Conservation (phyloP, 2,113 vertebrate genomes). For the Pluvianellus socialis region DNA sequence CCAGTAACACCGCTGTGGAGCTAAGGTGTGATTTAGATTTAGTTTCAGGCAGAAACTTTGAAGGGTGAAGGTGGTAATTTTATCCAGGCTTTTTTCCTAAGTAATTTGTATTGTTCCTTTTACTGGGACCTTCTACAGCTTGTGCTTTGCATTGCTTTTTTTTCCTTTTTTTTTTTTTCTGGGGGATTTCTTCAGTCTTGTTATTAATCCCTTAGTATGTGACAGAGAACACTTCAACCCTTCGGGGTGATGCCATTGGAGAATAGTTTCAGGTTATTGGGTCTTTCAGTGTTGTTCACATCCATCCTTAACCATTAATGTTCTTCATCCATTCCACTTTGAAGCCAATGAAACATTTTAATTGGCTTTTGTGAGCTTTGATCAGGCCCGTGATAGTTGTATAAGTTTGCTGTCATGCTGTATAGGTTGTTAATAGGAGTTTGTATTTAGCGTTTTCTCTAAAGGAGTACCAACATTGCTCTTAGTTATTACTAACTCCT, state of each 20-base stretch:
- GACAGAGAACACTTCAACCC: not conserved
- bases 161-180: not conserved
- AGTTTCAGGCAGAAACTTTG: slow-evolving; percentile 33
- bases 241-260: not conserved
- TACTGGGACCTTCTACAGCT: not conserved
- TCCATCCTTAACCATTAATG: not conserved
- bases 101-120: slow-evolving; percentile 4
- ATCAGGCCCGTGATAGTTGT: not conserved
- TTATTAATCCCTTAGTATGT: not conserved
- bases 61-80: slow-evolving; percentile 17
- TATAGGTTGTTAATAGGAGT: not conserved
- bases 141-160: not conserved
- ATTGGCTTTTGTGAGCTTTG: slow-evolving; percentile 9
- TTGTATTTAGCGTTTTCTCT: not conserved
- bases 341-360: not conserved
- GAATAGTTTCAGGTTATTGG: not conserved
- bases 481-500: not conserved
- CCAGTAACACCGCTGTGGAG: not conserved
- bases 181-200: not conserved
- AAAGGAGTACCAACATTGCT: not conserved
- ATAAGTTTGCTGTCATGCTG: not conserved
- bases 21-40: not conserved
- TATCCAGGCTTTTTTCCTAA: slow-evolving; percentile 1
- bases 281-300: not conserved
- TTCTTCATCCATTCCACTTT: not conserved